phyloP scores from a whole-genome alignment of 2,113 vertebrate genomes.

The Brienomyrus brachyistius region DNA sequence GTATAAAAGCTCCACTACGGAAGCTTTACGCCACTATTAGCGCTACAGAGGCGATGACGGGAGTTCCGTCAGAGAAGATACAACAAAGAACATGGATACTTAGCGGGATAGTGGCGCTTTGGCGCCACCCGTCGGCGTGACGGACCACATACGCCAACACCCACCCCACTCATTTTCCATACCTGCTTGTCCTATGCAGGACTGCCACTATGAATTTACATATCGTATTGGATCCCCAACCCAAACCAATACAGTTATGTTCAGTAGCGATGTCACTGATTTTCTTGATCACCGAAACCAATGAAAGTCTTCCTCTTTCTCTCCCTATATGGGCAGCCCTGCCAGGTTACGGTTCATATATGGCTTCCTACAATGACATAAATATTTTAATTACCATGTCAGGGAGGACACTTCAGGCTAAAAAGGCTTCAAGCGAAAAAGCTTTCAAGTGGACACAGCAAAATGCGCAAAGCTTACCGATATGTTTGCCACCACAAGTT shows the following conservation, averaged over 20 bases:
- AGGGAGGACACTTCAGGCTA: too few species aligned
- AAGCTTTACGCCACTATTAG: background rate
- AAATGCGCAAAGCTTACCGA: too few species aligned
- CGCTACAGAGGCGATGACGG: constrained; percentile 9
- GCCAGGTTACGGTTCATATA: background rate
- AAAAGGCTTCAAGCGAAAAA: too few species aligned
- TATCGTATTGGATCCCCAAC: background rate
- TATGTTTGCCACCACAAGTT: too few species aligned
- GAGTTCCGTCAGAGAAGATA: background rate
- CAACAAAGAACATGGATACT: background rate
- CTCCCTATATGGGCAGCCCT: background rate
- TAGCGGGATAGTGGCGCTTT: background rate
- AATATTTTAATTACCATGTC: background rate
- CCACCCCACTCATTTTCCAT: background rate
- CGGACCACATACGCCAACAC: background rate
- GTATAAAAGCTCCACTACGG: constrained; percentile 18
- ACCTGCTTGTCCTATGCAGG: background rate
- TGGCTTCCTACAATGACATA: background rate
- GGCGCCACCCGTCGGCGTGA: constrained; percentile 8
- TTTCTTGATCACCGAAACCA: background rate
- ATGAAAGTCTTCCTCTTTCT: background rate
- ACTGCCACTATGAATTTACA: background rate
- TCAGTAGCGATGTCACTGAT: background rate
- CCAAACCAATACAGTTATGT: background rate
- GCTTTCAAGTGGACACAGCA: too few species aligned